Percentiles rank a stretch among this genome's conserved stretches.
Conservation (phyloP, 2,797 vertebrate genomes). For the Adrianichthys oophorus region DNA sequence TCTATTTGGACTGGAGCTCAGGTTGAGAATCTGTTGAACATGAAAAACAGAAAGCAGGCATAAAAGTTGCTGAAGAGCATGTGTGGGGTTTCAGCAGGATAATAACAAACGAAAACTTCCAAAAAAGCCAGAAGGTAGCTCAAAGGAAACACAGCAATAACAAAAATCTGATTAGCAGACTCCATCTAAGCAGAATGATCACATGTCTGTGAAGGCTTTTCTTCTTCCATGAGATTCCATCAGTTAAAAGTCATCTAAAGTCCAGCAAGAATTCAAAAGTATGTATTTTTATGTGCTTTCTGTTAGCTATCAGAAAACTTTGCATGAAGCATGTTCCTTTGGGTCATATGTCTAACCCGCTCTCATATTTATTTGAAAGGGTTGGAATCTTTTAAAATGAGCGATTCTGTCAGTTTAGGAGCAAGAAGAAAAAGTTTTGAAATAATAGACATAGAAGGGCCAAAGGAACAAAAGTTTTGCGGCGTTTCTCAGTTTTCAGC, state of each 20-base stretch:
- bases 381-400: not conserved
- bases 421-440: not conserved
- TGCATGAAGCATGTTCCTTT: not conserved
- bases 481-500: slow-evolving; percentile 11
- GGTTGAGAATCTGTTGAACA: no score
- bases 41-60: no score
- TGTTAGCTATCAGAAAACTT: not conserved
- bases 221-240: not conserved
- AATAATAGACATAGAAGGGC: not conserved
- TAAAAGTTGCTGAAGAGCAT: no score
- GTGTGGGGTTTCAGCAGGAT: not conserved
- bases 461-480: not conserved
- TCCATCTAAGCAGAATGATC: not conserved
- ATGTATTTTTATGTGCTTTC: not conserved
- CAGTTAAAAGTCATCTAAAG: not conserved
- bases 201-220: not conserved
- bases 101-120: slow-evolving; percentile 2
- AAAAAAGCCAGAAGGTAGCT: slow-evolving; percentile 1
- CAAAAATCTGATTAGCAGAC: slow-evolving; percentile 7
- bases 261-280: not conserved
- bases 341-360: no score
- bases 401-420: not conserved
- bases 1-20: no score
- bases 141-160: slow-evolving; percentile 1
- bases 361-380: not conserved